Percentiles rank a stretch among this genome's conserved stretches.
These are phyloP conservation scores for Trissolcus brochymenae DNA, from an alignment of 2,888 invertebrate genomes.

Conservation along the genomic window DNA sequence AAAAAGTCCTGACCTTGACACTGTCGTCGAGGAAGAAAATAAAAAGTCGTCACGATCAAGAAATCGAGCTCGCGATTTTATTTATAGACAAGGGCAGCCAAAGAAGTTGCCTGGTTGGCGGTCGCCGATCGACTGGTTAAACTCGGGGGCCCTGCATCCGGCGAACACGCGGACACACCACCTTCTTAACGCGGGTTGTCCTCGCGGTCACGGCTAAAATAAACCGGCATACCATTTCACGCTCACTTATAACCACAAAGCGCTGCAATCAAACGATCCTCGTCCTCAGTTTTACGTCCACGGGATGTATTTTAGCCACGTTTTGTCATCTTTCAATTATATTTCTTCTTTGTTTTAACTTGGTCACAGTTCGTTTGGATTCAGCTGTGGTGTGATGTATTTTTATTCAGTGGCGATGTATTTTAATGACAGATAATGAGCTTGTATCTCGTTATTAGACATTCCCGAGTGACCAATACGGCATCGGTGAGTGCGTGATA, in stretches of 20 bases:
- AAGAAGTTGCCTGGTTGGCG: conserved; percentile 69
- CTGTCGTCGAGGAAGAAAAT: conserved; percentile 48
- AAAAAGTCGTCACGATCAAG: conserved; percentile 16
- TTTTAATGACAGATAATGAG: conserved; percentile 32
- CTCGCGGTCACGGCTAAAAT: conserved; percentile 44
- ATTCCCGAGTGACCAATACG: conserved; percentile 34
- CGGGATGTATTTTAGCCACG: no score
- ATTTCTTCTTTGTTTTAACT: not conserved
- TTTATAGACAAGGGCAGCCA: conserved; percentile 60
- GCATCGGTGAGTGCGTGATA: no score
- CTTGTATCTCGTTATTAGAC: conserved; percentile 30
- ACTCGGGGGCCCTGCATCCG: conserved; percentile 63
- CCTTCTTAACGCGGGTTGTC: conserved; percentile 58
- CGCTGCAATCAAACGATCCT: no score
- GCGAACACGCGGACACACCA: conserved; percentile 61
- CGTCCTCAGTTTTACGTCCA: no score
- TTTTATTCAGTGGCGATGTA: conserved; percentile 8
- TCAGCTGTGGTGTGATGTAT: no score
- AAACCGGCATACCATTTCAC: conserved; percentile 31
- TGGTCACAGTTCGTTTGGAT: no score
- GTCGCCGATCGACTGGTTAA: conserved; percentile 72
- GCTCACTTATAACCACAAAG: conserved; percentile 17
- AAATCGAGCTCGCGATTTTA: conserved; percentile 58
- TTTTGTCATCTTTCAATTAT: not conserved
- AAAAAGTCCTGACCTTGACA: conserved; percentile 53